phyloP scores from a whole-genome alignment of 2,113 vertebrate species.

The Rhinogobius similis region DNA sequence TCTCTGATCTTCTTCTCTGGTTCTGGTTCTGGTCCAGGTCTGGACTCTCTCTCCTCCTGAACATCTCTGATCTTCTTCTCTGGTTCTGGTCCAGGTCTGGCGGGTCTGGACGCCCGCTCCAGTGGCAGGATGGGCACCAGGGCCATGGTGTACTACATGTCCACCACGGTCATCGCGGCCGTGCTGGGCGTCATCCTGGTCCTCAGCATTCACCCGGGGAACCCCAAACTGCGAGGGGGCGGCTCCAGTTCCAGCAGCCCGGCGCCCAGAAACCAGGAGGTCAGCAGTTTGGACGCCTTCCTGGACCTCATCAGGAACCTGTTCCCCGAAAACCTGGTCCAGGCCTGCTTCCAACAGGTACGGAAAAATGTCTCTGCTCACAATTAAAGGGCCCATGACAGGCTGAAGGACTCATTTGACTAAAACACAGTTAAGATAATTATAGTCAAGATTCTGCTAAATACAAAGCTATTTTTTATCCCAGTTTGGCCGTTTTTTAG shows the following conservation, averaged over 20 bases:
- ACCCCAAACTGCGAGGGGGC: slow-evolving; percentile 76
- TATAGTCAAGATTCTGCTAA: no score
- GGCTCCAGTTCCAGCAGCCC: background rate
- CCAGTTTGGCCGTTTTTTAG: no score
- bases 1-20: no score
- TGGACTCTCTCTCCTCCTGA: background rate
- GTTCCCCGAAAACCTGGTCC: slow-evolving; percentile 86
- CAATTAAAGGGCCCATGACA: no score
- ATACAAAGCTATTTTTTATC: no score
- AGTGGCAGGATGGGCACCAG: slow-evolving; percentile 84
- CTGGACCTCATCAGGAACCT: slow-evolving; percentile 85
- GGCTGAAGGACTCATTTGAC: no score
- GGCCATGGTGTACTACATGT: slow-evolving; percentile 86
- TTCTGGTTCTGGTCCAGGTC: no score
- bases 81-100: slow-evolving; percentile 76
- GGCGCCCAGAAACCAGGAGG: slow-evolving; percentile 70
- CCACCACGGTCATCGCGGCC: slow-evolving; percentile 82
- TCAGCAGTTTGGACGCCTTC: slow-evolving; percentile 85
- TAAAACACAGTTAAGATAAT: no score
- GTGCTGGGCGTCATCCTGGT: slow-evolving; percentile 83
- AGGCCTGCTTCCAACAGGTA: slow-evolving; percentile 86
- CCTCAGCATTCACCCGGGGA: slow-evolving; percentile 83
- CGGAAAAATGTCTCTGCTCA: no score
- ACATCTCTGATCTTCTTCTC: background rate
- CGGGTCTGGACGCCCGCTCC: slow-evolving; percentile 82